These are phyloP conservation scores for Buathra laborator DNA, from an alignment of 2,888 invertebrate species.

Conservation along the genomic window DNA sequence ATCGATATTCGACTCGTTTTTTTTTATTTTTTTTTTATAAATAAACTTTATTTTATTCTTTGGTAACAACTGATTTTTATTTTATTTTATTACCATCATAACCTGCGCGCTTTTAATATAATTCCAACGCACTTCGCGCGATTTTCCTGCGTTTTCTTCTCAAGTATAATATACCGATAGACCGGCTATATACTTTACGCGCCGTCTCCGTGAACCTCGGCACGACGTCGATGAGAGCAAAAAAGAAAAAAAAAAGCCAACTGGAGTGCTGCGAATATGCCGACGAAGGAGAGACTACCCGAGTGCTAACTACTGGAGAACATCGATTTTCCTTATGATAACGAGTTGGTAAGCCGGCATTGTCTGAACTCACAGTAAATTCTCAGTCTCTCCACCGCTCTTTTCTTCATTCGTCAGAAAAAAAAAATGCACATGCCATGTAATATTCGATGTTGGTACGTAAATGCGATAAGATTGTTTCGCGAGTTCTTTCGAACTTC, in stretches of 20 bases:
- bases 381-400: neutral
- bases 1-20: no score
- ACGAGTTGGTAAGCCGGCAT: conserved; percentile 24
- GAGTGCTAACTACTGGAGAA: conserved; percentile 53
- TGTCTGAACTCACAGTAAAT: neutral
- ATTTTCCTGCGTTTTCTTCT: neutral
- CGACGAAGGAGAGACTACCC: conserved; percentile 18
- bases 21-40: neutral
- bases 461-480: conserved; percentile 38
- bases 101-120: neutral
- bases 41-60: neutral
- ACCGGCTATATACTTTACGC: neutral
- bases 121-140: neutral
- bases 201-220: neutral
- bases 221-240: conserved; percentile 11
- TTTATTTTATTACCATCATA: no score
- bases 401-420: neutral
- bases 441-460: conserved; percentile 2
- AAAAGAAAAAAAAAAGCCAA: conserved; percentile 8
- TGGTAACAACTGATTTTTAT: neutral
- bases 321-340: conserved; percentile 63
- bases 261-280: conserved; percentile 31
- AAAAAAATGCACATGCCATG: conserved; percentile 12
- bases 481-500: conserved; percentile 17
- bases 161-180: neutral